Evolutionary conservation across 2,888 invertebrate genomes (phyloP).

Genomic region (Ormyrus thymus): DNA sequence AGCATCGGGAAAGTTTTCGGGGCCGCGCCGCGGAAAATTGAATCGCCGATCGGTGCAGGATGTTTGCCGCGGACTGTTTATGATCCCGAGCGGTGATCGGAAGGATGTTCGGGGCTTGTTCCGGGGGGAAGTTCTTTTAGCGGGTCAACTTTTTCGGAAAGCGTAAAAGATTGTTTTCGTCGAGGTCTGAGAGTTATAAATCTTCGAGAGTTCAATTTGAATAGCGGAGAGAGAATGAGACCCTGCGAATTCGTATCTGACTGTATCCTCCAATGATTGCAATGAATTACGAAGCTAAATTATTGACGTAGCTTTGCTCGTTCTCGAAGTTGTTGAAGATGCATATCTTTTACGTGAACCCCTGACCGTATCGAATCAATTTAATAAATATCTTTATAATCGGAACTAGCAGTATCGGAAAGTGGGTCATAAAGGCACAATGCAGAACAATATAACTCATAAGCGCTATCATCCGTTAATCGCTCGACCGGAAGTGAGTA

Average conservation of each 20-base stretch:
- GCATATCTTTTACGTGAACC: too few species aligned
- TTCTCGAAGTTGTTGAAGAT: too few species aligned
- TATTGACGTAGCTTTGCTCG: too few species aligned
- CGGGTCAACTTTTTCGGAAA: not conserved
- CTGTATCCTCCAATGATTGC: too few species aligned
- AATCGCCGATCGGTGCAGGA: not conserved
- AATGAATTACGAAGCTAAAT: too few species aligned
- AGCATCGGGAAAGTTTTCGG: constrained; percentile 16
- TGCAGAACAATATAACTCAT: constrained; percentile 26
- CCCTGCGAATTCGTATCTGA: too few species aligned
- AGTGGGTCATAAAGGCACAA: not conserved
- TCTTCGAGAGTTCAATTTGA: too few species aligned
- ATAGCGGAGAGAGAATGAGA: too few species aligned
- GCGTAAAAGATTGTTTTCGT: not conserved
- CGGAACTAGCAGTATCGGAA: not conserved
- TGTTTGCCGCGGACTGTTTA: not conserved
- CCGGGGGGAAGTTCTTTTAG: too few species aligned
- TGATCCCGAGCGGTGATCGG: too few species aligned
- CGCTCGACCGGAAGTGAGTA: constrained; percentile 6
- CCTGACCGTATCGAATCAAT: not conserved
- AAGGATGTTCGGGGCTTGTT: too few species aligned
- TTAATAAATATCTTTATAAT: not conserved
- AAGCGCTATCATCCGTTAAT: constrained; percentile 30
- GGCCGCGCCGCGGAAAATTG: constrained; percentile 13
- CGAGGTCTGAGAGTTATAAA: too few species aligned